Evolutionary conservation across 1,140 invertebrate genomes (phyloP), one percentile per base, ranked within the genome.

Genomic region (Drosophila lacertosa): DNA sequence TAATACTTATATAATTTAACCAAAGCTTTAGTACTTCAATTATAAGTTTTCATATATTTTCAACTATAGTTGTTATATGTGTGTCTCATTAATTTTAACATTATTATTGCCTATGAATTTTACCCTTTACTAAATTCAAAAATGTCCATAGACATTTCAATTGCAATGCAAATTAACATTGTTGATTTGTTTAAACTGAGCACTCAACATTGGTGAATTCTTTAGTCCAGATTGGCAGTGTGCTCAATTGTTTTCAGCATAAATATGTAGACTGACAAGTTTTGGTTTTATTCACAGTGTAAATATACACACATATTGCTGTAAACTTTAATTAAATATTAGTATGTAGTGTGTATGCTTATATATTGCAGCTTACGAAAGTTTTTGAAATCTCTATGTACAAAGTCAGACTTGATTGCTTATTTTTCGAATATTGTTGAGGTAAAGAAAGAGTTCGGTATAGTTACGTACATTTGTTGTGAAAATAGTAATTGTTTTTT

Each of bases 401-500:
- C 81, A 86, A 86, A 86, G 81, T 86, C 81, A 86, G 81, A 83
- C 81, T 86, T 86, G 77, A 86, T 86, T 86, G 81, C 81, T 81
- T 86, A 69, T 74, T 64, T 81, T 75, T 80, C 74, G 59, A 77
- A 77, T 77, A 68, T 81, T 76, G 42, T 78, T 80, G 62, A 86
- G 81, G 81, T 84, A 74, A 84, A 81, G 81, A 84, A 84, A 82
- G 78, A 82, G 79, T 74, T 74, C 42, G 62, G 75, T 70, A 57
- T 50, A 63, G 67, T 62, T 76, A 53, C 68, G 67, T 54, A 71
- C 62, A 55, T 45, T 58, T 54, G 65, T 55, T 62, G 60, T 72
- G 60, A 72, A 71, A 62, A 39, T 66, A 63, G 37, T 40, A 53
- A 15, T 53, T 16, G 18, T 55, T 40, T 35, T 22, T 13, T 39